These are phyloP conservation scores for Enteromius radiatus DNA, from an alignment of 2,797 vertebrate species.

Conservation along the genomic window DNA sequence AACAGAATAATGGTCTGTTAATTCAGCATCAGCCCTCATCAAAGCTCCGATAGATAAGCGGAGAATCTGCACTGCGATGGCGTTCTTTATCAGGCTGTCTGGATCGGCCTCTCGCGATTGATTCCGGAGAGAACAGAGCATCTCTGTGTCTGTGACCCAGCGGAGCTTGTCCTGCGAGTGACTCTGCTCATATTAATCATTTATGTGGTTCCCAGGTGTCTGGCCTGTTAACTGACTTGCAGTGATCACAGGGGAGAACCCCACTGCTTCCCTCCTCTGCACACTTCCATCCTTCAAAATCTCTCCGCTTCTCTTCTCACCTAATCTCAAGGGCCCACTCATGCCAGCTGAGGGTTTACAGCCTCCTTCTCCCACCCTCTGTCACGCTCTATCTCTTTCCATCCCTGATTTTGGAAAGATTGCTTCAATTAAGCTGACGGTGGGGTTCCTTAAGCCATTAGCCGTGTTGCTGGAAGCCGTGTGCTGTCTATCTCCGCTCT, in stretches of 20 bases:
- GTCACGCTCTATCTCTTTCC: conserved; percentile 34
- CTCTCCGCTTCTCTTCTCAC: conserved; percentile 32
- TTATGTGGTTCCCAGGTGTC: conserved; percentile 80
- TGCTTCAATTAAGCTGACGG: conserved; percentile 78
- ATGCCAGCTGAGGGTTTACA: conserved; percentile 54
- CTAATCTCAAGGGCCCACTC: conserved; percentile 56
- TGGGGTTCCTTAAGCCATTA: conserved; percentile 78
- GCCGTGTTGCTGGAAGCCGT: conserved; percentile 68
- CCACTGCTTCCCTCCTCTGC: conserved; percentile 34
- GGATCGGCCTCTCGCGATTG: conserved; percentile 39
- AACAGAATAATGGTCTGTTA: conserved; percentile 38
- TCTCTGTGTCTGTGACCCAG: conserved; percentile 46
- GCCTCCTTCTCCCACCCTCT: conserved; percentile 34
- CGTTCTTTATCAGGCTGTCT: conserved; percentile 55
- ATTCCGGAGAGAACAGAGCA: conserved; percentile 47
- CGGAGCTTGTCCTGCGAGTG: conserved; percentile 53
- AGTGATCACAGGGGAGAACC: conserved; percentile 68
- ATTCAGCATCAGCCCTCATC: conserved; percentile 43
- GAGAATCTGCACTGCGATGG: conserved; percentile 50
- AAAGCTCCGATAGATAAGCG: conserved; percentile 50
- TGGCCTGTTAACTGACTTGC: conserved; percentile 55
- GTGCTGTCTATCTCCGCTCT: conserved; percentile 16
- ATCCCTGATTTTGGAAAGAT: conserved; percentile 65
- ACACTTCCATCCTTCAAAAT: conserved; percentile 14
- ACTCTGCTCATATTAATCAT: conserved; percentile 76